phyloP scores from a whole-genome alignment of 2,113 vertebrate species.

The Dipodomys spectabilis region DNA sequence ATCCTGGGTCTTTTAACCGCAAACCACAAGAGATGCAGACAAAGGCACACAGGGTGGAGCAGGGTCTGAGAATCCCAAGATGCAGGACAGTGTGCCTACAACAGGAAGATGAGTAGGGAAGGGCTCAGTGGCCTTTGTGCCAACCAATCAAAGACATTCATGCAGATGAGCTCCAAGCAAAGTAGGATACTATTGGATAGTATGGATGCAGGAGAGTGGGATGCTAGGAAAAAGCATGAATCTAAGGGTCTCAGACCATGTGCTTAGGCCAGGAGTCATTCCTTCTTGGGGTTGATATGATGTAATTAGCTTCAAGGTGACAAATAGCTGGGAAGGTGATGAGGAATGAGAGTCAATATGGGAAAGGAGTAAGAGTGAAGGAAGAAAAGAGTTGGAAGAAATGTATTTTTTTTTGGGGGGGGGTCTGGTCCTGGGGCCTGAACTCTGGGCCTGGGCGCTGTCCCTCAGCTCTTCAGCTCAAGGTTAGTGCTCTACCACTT shows the following conservation, averaged over 20 bases:
- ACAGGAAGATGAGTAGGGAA: not conserved
- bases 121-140: not conserved
- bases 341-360: not conserved
- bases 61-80: not conserved
- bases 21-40: not conserved
- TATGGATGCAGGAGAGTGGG: not conserved
- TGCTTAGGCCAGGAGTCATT: no score
- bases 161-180: not conserved
- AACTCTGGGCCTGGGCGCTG: no score
- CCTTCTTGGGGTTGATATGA: not conserved
- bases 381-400: not conserved
- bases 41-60: not conserved
- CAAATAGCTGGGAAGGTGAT: not conserved
- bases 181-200: not conserved
- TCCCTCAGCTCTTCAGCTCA: no score
- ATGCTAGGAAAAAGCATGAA: no score
- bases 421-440: no score
- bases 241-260: no score
- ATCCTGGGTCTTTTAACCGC: not conserved
- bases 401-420: no score
- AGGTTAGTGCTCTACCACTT: no score
- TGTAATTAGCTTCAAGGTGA: slow-evolving; percentile 6
- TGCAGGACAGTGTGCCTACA: not conserved
- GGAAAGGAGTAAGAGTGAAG: not conserved
- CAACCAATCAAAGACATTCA: not conserved